A percentile compares a stretch with the other conserved stretches of the same genome.
Evolutionary conservation across 2,888 invertebrate species (phyloP).

Genomic region (Platynereis dumerilii): DNA sequence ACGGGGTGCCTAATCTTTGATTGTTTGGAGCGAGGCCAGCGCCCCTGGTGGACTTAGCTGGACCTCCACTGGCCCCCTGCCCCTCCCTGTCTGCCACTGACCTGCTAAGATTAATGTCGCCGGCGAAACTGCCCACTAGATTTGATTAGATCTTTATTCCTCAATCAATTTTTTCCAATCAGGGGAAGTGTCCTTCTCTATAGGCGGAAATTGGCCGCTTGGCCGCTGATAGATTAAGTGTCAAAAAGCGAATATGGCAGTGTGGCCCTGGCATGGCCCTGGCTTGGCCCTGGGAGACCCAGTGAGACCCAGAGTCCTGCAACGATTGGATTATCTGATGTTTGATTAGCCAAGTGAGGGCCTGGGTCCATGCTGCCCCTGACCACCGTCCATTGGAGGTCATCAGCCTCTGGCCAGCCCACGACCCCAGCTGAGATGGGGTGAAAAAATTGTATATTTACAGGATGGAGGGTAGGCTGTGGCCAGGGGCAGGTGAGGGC

Average conservation of each 20-base stretch:
- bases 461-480: background rate
- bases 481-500: conserved; percentile 7
- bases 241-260: conserved; percentile 26
- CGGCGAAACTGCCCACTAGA: background rate
- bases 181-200: conserved; percentile 24
- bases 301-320: background rate
- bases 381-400: conserved; percentile 1
- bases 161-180: conserved; percentile 29
- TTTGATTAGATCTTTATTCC: conserved; percentile 28
- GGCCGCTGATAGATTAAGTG: conserved; percentile 29
- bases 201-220: conserved; percentile 23
- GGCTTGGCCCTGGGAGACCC: no score
- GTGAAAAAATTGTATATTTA: conserved; percentile 5
- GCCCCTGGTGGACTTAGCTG: no score
- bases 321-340: conserved; percentile 21
- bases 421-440: background rate
- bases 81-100: background rate
- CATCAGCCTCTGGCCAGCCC: background rate
- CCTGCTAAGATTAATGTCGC: conserved; percentile 8
- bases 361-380: no score
- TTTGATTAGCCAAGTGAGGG: conserved; percentile 15
- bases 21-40: background rate
- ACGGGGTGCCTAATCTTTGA: conserved; percentile 4
- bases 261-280: no score
- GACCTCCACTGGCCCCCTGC: no score